Evolutionary conservation across 2,888 invertebrate species (phyloP).

Genomic region (Chromoteleia sp.): DNA sequence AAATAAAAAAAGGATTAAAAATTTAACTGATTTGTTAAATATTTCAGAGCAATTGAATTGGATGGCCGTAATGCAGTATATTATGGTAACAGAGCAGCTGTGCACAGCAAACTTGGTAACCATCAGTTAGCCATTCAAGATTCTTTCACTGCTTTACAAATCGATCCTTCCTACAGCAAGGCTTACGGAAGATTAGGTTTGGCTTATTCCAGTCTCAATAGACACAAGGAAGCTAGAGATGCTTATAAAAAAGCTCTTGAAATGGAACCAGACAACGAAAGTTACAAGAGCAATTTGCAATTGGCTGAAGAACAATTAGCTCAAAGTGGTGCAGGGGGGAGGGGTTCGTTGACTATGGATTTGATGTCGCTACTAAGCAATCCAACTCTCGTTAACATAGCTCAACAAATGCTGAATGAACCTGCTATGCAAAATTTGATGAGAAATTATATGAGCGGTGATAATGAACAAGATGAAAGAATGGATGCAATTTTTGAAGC

Average conservation of each 20-base stretch:
- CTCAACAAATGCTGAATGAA: constrained; percentile 93
- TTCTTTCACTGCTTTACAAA: constrained; percentile 93
- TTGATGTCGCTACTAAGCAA: constrained; percentile 90
- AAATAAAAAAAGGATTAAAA: too few relatives aligned
- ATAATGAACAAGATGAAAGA: constrained; percentile 77
- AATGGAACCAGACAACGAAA: constrained; percentile 96
- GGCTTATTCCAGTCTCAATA: constrained; percentile 93
- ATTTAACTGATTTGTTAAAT: constrained; percentile 24
- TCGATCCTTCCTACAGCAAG: constrained; percentile 97
- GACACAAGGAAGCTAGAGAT: constrained; percentile 92
- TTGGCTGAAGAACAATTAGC: constrained; percentile 90
- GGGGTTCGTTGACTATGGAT: constrained; percentile 85
- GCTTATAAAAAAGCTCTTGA: constrained; percentile 95
- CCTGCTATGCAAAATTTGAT: constrained; percentile 93
- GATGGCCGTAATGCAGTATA: constrained; percentile 96
- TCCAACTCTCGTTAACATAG: constrained; percentile 93
- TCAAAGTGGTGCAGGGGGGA: constrained; percentile 77
- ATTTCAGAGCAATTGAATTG: constrained; percentile 92
- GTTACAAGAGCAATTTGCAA: constrained; percentile 94
- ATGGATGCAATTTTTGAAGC: constrained; percentile 86
- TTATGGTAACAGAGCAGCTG: constrained; percentile 98
- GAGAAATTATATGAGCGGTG: constrained; percentile 86
- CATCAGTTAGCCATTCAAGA: constrained; percentile 94
- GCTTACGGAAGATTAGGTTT: constrained; percentile 96
- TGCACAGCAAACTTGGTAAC: constrained; percentile 94